Evolutionary conservation across 35 echinoderm and acorn worm species (phyloP), one percentile per base, ranked within the genome.

Genomic region (Hemicentrotus pulcherrimus): DNA sequence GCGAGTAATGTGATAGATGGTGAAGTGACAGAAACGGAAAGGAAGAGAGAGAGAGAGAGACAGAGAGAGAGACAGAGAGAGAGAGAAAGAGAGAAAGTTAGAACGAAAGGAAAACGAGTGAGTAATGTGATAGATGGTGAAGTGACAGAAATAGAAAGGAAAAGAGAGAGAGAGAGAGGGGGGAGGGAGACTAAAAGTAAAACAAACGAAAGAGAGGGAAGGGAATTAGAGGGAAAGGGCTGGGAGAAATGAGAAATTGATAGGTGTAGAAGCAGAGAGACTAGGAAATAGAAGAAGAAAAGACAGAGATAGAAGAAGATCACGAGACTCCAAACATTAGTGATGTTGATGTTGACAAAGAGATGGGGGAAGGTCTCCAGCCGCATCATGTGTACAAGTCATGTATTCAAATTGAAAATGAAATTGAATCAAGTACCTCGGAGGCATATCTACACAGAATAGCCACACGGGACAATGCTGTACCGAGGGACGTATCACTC

Each of bases 341-440:
- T 55, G 50, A 2, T 55, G 50, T 55, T 13, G 35, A 41, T 41
- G 35, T 41, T 41, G 35, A 41, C 35, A 41, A 41, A 41, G 35
- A 41, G 35, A 41, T 41, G 3, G 35, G 35, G 35, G 35, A 41
- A 41, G 35, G 35, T 41, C 50, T 78, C 6, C 65, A 28, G 4
- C 65, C 19, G 14, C 88, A 41, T 90, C 32, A 0, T 41, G 88
- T 32, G 88, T 22, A 90, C 88, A 78, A 78, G 65, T 78, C 65
- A 78, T 78, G 65, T 78, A 90, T 90, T 90, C 88, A 90, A 90
- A 90, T 90, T 90, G 88, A 90, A 90, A 90, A 90, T 90, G 88
- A 90, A 90, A 90, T 90, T 90, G 32, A 90, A 90, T 90, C 88
- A 90, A 90, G 46, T 24, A 19, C 88, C 88, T 47, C 88, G 31